phyloP scores from a whole-genome alignment of 2,113 vertebrate genomes.

The Chrysemys picta region DNA sequence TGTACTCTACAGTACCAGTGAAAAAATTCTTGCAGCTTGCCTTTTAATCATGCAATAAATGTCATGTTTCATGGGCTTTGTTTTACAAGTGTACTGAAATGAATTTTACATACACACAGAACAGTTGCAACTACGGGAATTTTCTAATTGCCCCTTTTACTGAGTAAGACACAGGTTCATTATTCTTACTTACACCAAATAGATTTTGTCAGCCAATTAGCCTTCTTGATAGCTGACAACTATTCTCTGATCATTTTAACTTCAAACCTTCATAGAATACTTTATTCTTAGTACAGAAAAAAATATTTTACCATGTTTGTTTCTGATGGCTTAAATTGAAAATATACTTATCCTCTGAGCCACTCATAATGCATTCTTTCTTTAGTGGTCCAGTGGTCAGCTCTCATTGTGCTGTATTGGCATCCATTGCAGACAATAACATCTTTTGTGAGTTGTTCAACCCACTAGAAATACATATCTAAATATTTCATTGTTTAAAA shows the following conservation, averaged over 20 bases:
- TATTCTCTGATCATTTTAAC: not conserved
- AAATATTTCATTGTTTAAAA: constrained; percentile 23
- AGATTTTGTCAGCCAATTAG: not conserved
- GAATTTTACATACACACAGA: not conserved
- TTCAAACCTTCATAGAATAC: constrained; percentile 17
- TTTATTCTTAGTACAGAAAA: not conserved
- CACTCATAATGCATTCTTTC: not conserved
- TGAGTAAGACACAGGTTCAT: not conserved
- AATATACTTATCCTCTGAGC: not conserved
- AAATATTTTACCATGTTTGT: not conserved
- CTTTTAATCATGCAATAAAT: constrained; percentile 6
- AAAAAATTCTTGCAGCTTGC: not conserved
- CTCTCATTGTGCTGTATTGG: not conserved
- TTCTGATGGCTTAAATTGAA: not conserved
- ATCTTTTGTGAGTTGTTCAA: constrained; percentile 14
- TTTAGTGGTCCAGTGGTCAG: constrained; percentile 13
- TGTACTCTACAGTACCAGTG: not conserved
- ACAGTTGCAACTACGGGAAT: not conserved
- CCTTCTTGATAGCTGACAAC: constrained; percentile 4
- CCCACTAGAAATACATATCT: not conserved
- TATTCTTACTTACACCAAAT: not conserved
- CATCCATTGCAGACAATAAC: constrained; percentile 12
- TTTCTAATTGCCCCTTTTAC: constrained; percentile 3
- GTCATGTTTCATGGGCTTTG: not conserved
- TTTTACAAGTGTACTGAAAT: constrained; percentile 7